These are phyloP conservation scores for Meles meles DNA, from an alignment of 2,113 vertebrate genomes.

Conservation along the genomic window DNA sequence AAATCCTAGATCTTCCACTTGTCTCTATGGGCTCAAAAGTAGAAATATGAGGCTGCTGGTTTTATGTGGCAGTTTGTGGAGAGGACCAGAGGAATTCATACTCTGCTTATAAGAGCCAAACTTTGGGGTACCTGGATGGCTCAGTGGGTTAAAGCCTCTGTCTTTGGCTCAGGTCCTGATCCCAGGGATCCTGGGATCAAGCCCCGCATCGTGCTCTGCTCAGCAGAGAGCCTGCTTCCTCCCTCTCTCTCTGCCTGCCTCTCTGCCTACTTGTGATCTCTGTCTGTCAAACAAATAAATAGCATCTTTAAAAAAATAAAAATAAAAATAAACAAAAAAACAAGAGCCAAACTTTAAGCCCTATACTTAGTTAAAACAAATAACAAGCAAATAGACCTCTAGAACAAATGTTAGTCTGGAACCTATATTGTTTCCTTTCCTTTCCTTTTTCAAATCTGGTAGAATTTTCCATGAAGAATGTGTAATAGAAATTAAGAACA, in stretches of 20 bases:
- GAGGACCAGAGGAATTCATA: not conserved
- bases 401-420: not conserved
- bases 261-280: too few species aligned
- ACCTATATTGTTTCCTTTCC: not conserved
- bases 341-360: not conserved
- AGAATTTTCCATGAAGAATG: not conserved
- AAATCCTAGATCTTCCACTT: not conserved
- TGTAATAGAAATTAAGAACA: not conserved
- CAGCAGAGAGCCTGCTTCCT: too few species aligned
- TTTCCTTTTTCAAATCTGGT: not conserved
- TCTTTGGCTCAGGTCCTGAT: too few species aligned
- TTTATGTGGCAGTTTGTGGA: not conserved
- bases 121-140: too few species aligned
- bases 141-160: too few species aligned
- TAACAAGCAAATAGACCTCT: not conserved
- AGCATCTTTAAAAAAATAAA: too few species aligned
- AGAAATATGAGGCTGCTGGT: not conserved
- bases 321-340: too few species aligned
- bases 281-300: too few species aligned
- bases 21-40: not conserved
- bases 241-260: too few species aligned
- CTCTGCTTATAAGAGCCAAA: not conserved
- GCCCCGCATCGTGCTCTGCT: too few species aligned
- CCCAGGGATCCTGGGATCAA: too few species aligned
- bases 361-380: not conserved